phyloP scores from a whole-genome alignment of 2,797 vertebrate species.

The Pelobates cultripes region DNA sequence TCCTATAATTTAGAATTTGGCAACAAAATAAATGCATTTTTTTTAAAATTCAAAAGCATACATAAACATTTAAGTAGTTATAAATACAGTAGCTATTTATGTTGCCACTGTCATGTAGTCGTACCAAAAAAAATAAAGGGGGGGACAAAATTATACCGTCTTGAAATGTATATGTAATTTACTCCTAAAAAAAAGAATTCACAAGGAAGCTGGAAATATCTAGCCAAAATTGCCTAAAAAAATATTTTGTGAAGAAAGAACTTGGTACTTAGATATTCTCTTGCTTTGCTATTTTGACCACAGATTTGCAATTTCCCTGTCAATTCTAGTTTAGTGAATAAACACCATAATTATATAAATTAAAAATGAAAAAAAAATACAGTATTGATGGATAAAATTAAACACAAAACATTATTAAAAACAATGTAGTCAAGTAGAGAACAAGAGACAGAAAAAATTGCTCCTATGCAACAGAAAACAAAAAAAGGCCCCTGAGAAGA shows the following conservation, averaged over 20 bases:
- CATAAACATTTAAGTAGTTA: slow-evolving; percentile 49
- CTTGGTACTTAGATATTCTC: too few species aligned
- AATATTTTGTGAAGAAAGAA: too few species aligned
- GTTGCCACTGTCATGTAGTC: slow-evolving; percentile 32
- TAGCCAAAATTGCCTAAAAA: too few species aligned
- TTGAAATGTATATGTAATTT: slow-evolving; percentile 70
- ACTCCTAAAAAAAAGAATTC: too few species aligned
- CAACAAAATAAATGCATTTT: slow-evolving; percentile 48
- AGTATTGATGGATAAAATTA: slow-evolving; percentile 76
- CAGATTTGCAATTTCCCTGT: too few species aligned
- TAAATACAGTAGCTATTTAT: slow-evolving; percentile 44
- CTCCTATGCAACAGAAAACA: slow-evolving; percentile 66
- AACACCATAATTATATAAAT: slow-evolving; percentile 70
- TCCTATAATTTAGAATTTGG: slow-evolving; percentile 42
- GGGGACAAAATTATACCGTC: slow-evolving; percentile 69
- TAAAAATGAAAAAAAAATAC: slow-evolving; percentile 72
- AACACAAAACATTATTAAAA: slow-evolving; percentile 60
- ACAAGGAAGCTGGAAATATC: too few species aligned
- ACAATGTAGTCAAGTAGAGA: slow-evolving; percentile 69
- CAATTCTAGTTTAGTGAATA: too few species aligned
- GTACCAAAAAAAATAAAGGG: slow-evolving; percentile 30
- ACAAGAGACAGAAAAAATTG: slow-evolving; percentile 67
- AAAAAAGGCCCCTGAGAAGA: slow-evolving; percentile 81
- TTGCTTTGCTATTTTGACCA: too few species aligned
- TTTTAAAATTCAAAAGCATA: slow-evolving; percentile 43